Conservation (phyloP, 2,797 vertebrate species). For the Novumbra hubbsi region DNA sequence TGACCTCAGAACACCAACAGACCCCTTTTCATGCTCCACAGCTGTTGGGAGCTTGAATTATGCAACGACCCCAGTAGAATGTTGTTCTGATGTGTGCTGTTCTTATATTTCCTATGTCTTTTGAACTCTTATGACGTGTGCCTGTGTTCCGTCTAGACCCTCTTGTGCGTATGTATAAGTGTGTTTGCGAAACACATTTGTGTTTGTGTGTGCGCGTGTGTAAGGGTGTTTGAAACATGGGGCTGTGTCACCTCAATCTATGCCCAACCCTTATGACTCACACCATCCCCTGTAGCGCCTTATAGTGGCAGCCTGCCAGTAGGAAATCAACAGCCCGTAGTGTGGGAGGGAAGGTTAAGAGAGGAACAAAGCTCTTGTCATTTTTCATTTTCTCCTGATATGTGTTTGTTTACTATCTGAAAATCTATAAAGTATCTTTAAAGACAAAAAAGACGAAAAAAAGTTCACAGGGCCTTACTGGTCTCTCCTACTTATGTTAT, state of each 20-base stretch:
- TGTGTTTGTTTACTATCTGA: slow-evolving; percentile 86
- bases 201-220: slow-evolving; percentile 43
- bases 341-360: slow-evolving; percentile 90
- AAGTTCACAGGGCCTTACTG: slow-evolving; percentile 90
- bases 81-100: slow-evolving; percentile 78
- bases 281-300: slow-evolving; percentile 87
- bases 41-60: slow-evolving; percentile 76
- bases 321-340: slow-evolving; percentile 82
- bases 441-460: slow-evolving; percentile 86
- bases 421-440: slow-evolving; percentile 83
- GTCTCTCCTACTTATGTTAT: slow-evolving; percentile 94
- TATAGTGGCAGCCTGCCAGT: slow-evolving; percentile 86
- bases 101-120: slow-evolving; percentile 76
- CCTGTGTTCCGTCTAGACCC: slow-evolving; percentile 68
- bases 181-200: slow-evolving; percentile 10
- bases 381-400: slow-evolving; percentile 93
- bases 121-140: slow-evolving; percentile 68
- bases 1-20: slow-evolving; percentile 62
- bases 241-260: slow-evolving; percentile 73
- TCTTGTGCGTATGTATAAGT: slow-evolving; percentile 25
- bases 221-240: slow-evolving; percentile 75
- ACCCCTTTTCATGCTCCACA: slow-evolving; percentile 72
- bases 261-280: slow-evolving; percentile 75
- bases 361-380: slow-evolving; percentile 89
- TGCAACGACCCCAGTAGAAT: slow-evolving; percentile 83